Base-by-base conservation (phyloP, 2,797 vertebrate species). In the Peromyscus melanophrys region DNA sequence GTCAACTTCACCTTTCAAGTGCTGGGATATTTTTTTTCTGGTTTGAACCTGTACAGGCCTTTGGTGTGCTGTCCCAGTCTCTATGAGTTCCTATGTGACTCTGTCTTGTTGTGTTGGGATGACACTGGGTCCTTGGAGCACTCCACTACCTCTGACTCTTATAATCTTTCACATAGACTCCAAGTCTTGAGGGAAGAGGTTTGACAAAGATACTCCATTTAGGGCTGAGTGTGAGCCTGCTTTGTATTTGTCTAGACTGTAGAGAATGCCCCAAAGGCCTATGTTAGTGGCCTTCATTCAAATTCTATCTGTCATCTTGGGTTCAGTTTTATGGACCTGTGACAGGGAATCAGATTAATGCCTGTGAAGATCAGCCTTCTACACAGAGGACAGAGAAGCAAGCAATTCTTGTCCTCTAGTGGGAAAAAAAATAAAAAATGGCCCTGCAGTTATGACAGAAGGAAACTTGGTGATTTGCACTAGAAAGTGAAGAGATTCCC, bases 381-480 rank as follows among this genome's bases (percentile, higher is more conserved):
- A 21, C 43, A 61, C 29, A 67, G 55, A 89, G 61, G 63, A 59
- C 29, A n/a, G n/a, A 65, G 40, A 90, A 40, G 25, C 63, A 59
- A 77, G n/a, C 17, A 34, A 25, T 4, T 43, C 40, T 52, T 71
- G 67, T 87, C 9, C 46, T 55, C 1, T 91, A 40, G 37, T 27
- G 71, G 1, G 0, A 31, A 31, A 55, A 7, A 31, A 55, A 78
- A 4, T 57, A 88, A 55, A 1, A 1, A 31, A 76, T 6, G 59
- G 27, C 34, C 69, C n/a, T 61, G 31, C 9, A 80, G 57, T 93
- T 14, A 82, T 43, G 59, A 43, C 4, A 69, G n/a, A 73, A 82
- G 37, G 92, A 86, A 55, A 82, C 52, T 90, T 80, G 29, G 40
- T 92, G 83, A 81, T 86, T 86, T 93, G 31, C 55, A 78, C n/a